Evolutionary conservation across 2,888 invertebrate species (phyloP).

Genomic region (Amblyjoppa fuscipennis): DNA sequence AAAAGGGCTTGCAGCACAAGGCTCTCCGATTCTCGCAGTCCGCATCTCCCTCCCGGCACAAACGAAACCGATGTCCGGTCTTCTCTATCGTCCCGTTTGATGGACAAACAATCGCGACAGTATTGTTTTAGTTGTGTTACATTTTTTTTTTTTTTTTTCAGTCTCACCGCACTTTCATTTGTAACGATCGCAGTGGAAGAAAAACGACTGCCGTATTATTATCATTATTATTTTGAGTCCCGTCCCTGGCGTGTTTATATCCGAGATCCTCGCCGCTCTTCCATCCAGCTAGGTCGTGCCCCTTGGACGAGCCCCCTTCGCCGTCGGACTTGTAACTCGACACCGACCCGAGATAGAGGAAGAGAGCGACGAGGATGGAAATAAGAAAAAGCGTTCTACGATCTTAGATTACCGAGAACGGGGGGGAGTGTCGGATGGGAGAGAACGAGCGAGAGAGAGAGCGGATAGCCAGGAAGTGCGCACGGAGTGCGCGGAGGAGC

Average conservation of each 20-base stretch:
- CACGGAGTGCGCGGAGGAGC: slow-evolving; percentile 26
- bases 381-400: slow-evolving; percentile 2
- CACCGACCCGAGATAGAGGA: background rate
- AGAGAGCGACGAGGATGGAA: background rate
- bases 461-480: slow-evolving; percentile 34
- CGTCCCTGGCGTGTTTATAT: background rate
- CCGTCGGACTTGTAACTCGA: background rate
- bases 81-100: background rate
- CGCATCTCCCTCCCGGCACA: background rate
- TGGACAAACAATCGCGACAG: background rate
- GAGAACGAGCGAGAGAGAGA: slow-evolving; percentile 8
- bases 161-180: background rate
- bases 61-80: slow-evolving; percentile 9
- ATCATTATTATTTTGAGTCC: background rate
- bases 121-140: background rate
- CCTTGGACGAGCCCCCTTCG: background rate
- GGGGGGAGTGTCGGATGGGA: background rate
- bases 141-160: background rate
- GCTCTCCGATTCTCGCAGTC: slow-evolving; percentile 3
- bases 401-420: slow-evolving; percentile 6
- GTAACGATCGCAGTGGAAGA: background rate
- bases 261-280: background rate
- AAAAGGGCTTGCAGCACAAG: background rate
- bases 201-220: background rate
- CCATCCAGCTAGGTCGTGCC: background rate